Percentiles rank a stretch among this genome's conserved stretches.
Evolutionary conservation across 2,113 vertebrate genomes (phyloP).

Genomic region (Bolborhynchus lineola): DNA sequence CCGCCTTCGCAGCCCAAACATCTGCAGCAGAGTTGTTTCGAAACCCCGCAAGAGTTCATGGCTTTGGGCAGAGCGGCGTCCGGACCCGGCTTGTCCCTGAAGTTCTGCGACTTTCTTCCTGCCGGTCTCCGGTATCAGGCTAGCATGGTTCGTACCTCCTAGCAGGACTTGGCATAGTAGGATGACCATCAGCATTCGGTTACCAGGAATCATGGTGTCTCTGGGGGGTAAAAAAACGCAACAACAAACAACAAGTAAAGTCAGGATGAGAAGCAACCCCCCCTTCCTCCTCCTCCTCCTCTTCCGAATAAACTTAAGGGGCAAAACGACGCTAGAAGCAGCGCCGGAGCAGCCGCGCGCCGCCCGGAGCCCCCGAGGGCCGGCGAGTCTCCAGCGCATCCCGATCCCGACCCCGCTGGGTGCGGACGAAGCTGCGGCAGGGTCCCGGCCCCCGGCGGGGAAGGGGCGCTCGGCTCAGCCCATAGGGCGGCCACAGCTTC

Average conservation of each 20-base stretch:
- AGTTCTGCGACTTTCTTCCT: conserved; percentile 93
- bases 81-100: conserved; percentile 79
- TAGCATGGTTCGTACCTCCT: conserved; percentile 96
- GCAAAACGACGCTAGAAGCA: background rate
- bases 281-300: background rate
- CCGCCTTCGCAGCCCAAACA: conserved; percentile 95
- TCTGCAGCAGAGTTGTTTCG: conserved; percentile 96
- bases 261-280: conserved; percentile 39
- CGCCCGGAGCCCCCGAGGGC: background rate
- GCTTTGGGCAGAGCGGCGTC: conserved; percentile 87
- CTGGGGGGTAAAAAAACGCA: conserved; percentile 76
- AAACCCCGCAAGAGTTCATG: conserved; percentile 98
- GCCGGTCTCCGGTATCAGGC: conserved; percentile 96
- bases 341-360: background rate
- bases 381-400: background rate
- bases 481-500: background rate
- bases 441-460: background rate
- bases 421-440: background rate
- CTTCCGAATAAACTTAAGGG: background rate
- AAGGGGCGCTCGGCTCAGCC: background rate
- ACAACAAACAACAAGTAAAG: conserved; percentile 68
- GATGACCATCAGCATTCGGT: conserved; percentile 99
- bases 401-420: background rate
- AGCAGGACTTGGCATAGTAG: conserved; percentile 99
- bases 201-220: conserved; percentile 99